Evolutionary conservation across 1,140 invertebrate species (phyloP).

Genomic region (Trichomalopsis sarcophagae): DNA sequence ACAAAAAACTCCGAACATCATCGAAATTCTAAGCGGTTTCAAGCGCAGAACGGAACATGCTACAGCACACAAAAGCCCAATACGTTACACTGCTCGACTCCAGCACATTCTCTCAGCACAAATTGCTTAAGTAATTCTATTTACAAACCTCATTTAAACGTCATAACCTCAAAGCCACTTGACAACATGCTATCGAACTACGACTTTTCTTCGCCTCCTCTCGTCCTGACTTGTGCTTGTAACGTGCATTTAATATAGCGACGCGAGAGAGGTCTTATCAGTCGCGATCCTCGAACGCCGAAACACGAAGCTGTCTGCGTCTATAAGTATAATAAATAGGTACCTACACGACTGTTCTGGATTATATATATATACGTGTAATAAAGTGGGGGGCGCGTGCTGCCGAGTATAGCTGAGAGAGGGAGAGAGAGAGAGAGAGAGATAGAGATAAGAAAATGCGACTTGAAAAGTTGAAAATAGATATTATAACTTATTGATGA

Average conservation of each 20-base stretch:
- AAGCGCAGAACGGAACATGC: no score
- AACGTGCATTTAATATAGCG: slow-evolving; percentile 8
- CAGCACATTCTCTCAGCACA: not conserved
- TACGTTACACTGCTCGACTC: no score
- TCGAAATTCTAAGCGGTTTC: no score
- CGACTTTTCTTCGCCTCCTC: not conserved
- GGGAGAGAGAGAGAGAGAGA: no score
- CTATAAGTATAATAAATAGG: not conserved
- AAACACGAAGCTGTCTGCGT: not conserved
- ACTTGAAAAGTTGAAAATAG: no score
- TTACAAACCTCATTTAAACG: slow-evolving; percentile 51
- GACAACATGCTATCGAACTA: slow-evolving; percentile 39
- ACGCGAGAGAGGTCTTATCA: not conserved
- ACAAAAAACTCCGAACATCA: no score
- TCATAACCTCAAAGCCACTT: slow-evolving; percentile 45
- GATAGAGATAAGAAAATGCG: no score
- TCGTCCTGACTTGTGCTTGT: not conserved
- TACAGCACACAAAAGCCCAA: no score
- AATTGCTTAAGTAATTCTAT: slow-evolving; percentile 27
- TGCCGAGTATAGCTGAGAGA: no score
- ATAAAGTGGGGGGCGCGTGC: no score
- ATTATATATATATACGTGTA: no score
- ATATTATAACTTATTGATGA: no score
- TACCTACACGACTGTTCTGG: not conserved
- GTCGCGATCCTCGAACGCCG: not conserved